Conservation (phyloP, 1,140 invertebrate genomes). For the Drosophila carrolli region DNA sequence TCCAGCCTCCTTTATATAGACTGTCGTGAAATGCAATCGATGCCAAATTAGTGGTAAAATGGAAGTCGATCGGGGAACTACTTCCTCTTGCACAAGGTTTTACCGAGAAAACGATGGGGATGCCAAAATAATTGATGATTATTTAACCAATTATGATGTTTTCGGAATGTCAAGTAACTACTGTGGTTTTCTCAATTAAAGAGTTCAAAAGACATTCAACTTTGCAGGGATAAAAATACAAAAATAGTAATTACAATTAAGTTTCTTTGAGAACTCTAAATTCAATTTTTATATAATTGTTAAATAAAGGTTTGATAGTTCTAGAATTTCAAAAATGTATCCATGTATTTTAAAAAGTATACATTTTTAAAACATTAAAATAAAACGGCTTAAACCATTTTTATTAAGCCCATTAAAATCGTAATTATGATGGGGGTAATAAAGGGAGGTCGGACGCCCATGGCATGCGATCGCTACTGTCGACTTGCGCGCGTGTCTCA, state of each 20-base stretch:
- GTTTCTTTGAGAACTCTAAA: background rate
- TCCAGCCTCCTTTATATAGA: constrained; percentile 16
- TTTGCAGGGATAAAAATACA: background rate
- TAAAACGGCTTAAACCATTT: background rate
- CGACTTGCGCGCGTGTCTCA: constrained; percentile 52
- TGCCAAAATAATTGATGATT: constrained; percentile 12
- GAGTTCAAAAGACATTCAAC: background rate
- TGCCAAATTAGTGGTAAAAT: constrained; percentile 25
- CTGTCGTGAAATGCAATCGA: constrained; percentile 26
- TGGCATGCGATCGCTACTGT: constrained; percentile 28
- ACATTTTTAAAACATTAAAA: no score
- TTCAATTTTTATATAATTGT: background rate
- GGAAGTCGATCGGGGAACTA: constrained; percentile 15
- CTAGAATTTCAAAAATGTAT: no score
- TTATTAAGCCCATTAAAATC: constrained; percentile 13
- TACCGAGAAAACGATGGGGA: constrained; percentile 14
- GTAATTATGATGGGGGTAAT: constrained; percentile 22
- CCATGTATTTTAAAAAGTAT: no score
- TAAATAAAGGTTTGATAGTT: no score
- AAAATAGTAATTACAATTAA: background rate
- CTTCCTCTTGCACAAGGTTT: constrained; percentile 35
- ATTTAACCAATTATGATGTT: constrained; percentile 12
- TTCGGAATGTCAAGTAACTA: background rate
- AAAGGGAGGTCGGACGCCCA: background rate
- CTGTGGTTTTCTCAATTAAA: background rate